A percentile compares a stretch with the other conserved stretches of the same genome.
phyloP scores from a whole-genome alignment of 53 echinoderm and acorn worm species.

The Luidia sarsii region DNA sequence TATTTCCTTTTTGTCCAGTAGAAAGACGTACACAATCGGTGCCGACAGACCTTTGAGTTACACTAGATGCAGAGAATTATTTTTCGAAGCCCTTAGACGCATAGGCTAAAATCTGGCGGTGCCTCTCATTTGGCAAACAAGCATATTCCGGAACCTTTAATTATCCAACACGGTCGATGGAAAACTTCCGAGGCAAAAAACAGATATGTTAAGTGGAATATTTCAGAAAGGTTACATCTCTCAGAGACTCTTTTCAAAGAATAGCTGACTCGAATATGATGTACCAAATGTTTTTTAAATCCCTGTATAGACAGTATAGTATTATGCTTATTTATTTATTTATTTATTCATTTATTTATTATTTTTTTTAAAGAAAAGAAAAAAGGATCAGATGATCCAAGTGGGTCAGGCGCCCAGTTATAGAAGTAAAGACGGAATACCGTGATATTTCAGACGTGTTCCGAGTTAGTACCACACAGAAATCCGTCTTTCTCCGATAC shows the following conservation, averaged over 20 bases:
- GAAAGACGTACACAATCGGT: not conserved
- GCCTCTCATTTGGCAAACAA: slow-evolving; percentile 21
- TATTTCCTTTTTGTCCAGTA: not conserved
- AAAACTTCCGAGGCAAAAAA: slow-evolving; percentile 23
- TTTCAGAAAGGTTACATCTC: not conserved
- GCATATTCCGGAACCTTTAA: slow-evolving; percentile 19
- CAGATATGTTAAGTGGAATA: slow-evolving; percentile 4
- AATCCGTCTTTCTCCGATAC: too few relatives aligned
- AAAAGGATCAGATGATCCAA: slow-evolving; percentile 42
- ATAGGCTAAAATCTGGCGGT: slow-evolving; percentile 1
- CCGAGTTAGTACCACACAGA: too few relatives aligned
- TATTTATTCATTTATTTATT: too few relatives aligned
- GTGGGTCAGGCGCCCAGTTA: not conserved
- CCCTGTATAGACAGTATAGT: too few relatives aligned
- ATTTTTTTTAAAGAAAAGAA: too few relatives aligned
- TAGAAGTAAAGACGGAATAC: too few relatives aligned
- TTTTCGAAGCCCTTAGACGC: not conserved
- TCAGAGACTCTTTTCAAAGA: not conserved
- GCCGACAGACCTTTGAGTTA: not conserved
- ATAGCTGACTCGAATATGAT: too few relatives aligned
- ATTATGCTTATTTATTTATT: too few relatives aligned
- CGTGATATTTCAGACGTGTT: too few relatives aligned
- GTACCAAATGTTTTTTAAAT: too few relatives aligned
- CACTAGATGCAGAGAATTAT: not conserved
- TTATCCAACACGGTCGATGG: slow-evolving; percentile 18